phyloP scores from a whole-genome alignment of 1,140 invertebrate species.

The Batillaria attramentaria region DNA sequence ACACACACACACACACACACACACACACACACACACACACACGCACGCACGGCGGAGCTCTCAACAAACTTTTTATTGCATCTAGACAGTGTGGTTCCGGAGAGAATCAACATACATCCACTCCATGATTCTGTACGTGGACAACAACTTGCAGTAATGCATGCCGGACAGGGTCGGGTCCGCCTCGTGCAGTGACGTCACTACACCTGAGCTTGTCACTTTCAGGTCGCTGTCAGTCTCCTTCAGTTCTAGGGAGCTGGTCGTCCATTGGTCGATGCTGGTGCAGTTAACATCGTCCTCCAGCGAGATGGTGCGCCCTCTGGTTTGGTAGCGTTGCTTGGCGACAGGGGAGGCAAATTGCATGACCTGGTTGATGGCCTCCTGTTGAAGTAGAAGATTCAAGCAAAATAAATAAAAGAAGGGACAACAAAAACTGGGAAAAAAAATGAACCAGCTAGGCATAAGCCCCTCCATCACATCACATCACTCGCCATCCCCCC shows the following conservation, averaged over 20 bases:
- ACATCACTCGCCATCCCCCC: too few relatives aligned
- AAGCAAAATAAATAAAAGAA: background rate
- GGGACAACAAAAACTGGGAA: too few relatives aligned
- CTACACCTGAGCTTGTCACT: slow-evolving; percentile 35
- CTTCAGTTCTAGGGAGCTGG: slow-evolving; percentile 5
- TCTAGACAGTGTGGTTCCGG: too few relatives aligned
- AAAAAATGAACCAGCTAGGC: background rate
- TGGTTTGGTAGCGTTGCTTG: slow-evolving; percentile 18
- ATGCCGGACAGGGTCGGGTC: slow-evolving; percentile 26
- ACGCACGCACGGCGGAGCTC: too few relatives aligned
- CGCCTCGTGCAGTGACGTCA: background rate
- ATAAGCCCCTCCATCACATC: too few relatives aligned
- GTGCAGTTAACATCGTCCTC: slow-evolving; percentile 30
- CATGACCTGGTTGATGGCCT: slow-evolving; percentile 29
- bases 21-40: too few relatives aligned
- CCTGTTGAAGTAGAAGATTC: slow-evolving; percentile 15
- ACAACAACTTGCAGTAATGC: too few relatives aligned
- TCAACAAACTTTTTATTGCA: too few relatives aligned
- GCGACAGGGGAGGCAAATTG: slow-evolving; percentile 30
- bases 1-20: too few relatives aligned
- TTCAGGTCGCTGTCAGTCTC: slow-evolving; percentile 32
- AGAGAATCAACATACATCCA: too few relatives aligned
- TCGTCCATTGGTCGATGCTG: slow-evolving; percentile 25
- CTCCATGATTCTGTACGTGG: too few relatives aligned
- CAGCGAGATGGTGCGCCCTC: slow-evolving; percentile 32